Evolutionary conservation across 2,888 invertebrate species (phyloP), one percentile per base, ranked within the genome.

Genomic region (Andrena hattorfiana): DNA sequence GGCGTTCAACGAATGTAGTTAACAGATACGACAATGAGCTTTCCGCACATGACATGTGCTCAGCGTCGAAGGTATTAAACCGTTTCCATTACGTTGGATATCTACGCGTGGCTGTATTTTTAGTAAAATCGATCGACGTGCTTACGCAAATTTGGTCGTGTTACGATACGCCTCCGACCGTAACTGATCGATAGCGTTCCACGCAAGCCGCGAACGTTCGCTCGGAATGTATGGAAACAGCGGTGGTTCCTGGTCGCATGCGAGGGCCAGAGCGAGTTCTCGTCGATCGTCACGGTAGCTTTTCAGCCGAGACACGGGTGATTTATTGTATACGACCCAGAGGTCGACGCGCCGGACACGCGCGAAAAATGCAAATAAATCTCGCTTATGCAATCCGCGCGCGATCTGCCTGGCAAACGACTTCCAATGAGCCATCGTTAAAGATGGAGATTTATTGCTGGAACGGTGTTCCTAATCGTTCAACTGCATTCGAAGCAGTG

Each of bases 321-420:
- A 79, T 84, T 83, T 83, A 73, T 84, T 56, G 72, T 20, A 73
- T 66, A 67, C 56, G 23, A 56, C 8, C 13, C 23, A 7, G 56
- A 10, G 20, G 56, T 56, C 56, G 54, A 54, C 28, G 16, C 16
- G 35, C 13, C 10, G 23, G 2, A 20, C 8, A 13, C 13, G 6
- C 48, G 49, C n/a, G 56, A 63, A 72, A 63, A 72, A 72, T 72
- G 28, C 35, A 30, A 49, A 68, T 63, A 26, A 7, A 66, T 62
- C 13, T 16, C 28, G 59, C 66, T 76, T 48, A 32, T 54, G 70
- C 30, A 42, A 79, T 76, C 63, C 10, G 0, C 20, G 63, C 23
- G 16, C 67, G n/a, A 42, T 42, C 30, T 8, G 28, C 4, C 49
- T 13, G 28, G 4, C 10, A 67, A 71, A 35, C 60, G 48, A 35